Evolutionary conservation across 2,888 invertebrate genomes (phyloP).

Genomic region (Aleiodes leptofemur): DNA sequence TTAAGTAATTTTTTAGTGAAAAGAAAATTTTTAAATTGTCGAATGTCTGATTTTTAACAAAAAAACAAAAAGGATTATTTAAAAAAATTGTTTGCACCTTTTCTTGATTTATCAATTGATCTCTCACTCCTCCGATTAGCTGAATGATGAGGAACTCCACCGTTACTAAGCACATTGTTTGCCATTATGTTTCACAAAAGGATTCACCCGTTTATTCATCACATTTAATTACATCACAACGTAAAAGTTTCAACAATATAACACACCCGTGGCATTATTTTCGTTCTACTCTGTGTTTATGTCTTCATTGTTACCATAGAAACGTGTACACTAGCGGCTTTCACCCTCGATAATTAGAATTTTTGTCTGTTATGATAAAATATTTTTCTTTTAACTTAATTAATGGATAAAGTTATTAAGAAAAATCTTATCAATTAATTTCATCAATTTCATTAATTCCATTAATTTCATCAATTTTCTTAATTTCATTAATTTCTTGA

Average conservation of each 20-base stretch:
- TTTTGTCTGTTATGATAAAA: too few relatives aligned
- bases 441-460: too few relatives aligned
- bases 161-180: conserved; percentile 65
- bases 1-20: too few relatives aligned
- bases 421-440: too few relatives aligned
- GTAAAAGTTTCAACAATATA: background rate
- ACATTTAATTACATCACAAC: conserved; percentile 28
- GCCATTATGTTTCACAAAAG: conserved; percentile 6
- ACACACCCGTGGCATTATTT: background rate
- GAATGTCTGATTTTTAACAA: too few relatives aligned
- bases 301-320: background rate
- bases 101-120: conserved; percentile 62
- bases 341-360: conserved; percentile 6
- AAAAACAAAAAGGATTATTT: background rate
- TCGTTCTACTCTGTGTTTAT: conserved; percentile 10
- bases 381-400: too few relatives aligned
- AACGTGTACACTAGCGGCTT: background rate
- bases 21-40: too few relatives aligned
- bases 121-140: conserved; percentile 61
- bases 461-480: too few relatives aligned
- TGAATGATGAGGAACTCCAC: conserved; percentile 64
- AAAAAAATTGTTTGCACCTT: conserved; percentile 58
- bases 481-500: too few relatives aligned
- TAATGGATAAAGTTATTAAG: too few relatives aligned
- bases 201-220: conserved; percentile 11